These are phyloP conservation scores for Notolabrus celidotus DNA, from an alignment of 2,797 vertebrate genomes.

Conservation along the genomic window DNA sequence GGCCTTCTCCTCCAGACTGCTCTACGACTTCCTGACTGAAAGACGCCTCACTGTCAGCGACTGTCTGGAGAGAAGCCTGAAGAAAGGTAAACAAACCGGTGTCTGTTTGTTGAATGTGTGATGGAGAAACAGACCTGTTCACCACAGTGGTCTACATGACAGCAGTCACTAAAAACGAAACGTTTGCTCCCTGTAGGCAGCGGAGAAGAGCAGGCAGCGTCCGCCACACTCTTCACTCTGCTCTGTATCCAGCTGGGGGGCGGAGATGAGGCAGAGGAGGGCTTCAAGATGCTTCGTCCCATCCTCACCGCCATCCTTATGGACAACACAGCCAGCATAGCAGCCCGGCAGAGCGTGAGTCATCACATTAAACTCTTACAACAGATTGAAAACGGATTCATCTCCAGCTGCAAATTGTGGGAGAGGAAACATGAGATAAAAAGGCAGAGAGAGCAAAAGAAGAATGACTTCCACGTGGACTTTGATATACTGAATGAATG, in stretches of 20 bases:
- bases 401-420: too few species aligned
- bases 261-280: constrained; percentile 89
- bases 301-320: constrained; percentile 88
- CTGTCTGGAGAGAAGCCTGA: constrained; percentile 91
- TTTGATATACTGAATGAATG: too few species aligned
- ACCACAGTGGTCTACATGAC: constrained; percentile 61
- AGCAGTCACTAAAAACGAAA: constrained; percentile 27
- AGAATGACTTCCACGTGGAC: too few species aligned
- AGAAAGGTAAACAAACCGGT: constrained; percentile 75
- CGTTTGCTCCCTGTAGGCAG: constrained; percentile 82
- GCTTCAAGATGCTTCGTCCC: constrained; percentile 89
- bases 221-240: constrained; percentile 88
- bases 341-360: constrained; percentile 93
- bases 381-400: too few species aligned
- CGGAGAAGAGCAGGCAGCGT: constrained; percentile 92
- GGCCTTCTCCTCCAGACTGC: constrained; percentile 88
- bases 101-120: too few species aligned
- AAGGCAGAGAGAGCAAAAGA: too few species aligned
- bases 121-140: background rate
- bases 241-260: constrained; percentile 95
- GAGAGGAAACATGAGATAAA: too few species aligned
- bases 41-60: constrained; percentile 90
- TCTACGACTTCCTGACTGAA: constrained; percentile 90
- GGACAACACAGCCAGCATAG: constrained; percentile 86
- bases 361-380: background rate